Conservation (phyloP, 2,113 vertebrate species). For the Actenoides lindsayi region DNA sequence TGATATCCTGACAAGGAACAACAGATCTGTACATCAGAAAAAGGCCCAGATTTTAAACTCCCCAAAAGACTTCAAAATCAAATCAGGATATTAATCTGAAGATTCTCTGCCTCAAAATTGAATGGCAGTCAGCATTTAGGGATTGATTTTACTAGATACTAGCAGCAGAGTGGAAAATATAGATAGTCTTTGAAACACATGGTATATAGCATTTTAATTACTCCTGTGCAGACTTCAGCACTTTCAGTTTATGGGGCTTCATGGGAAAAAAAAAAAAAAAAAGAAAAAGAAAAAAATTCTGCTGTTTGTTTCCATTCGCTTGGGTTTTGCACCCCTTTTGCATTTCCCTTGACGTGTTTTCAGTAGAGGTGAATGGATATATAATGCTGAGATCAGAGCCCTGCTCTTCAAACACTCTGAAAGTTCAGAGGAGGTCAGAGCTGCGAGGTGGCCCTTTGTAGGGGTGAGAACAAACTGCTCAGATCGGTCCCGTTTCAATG, state of each 20-base stretch:
- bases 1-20: not conserved
- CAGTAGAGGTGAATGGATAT: not conserved
- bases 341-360: not conserved
- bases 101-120: not conserved
- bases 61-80: not conserved
- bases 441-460: not conserved
- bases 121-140: not conserved
- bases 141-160: not conserved
- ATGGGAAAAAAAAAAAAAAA: not conserved
- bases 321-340: not conserved
- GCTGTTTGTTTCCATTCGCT: conserved; percentile 24
- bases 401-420: not conserved
- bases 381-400: not conserved
- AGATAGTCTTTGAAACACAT: not conserved
- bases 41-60: not conserved
- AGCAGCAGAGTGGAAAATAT: conserved; percentile 39
- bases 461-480: not conserved
- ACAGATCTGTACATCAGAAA: not conserved
- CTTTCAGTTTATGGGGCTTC: conserved; percentile 1
- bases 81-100: not conserved
- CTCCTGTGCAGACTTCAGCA: conserved; percentile 18
- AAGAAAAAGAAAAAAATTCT: not conserved
- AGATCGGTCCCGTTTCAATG: accelerated
- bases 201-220: not conserved
- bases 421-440: not conserved